Percentiles rank a stretch among this genome's conserved stretches.
Evolutionary conservation across 1,140 invertebrate genomes (phyloP).

Genomic region (Penaeus japonicus): DNA sequence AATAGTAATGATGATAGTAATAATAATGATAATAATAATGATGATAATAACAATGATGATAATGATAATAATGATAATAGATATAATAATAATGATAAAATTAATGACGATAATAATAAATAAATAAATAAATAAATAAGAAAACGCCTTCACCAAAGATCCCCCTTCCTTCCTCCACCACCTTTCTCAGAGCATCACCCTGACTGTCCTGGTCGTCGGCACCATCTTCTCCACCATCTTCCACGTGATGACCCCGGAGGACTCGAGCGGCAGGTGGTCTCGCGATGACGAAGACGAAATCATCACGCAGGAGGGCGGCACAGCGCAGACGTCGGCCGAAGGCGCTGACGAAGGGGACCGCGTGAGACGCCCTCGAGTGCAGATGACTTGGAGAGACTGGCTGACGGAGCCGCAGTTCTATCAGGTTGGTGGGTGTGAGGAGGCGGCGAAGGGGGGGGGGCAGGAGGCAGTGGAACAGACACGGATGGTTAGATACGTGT

Average conservation of each 20-base stretch:
- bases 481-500: too few relatives aligned
- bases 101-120: too few relatives aligned
- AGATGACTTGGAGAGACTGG: conserved; percentile 38
- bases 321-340: not conserved
- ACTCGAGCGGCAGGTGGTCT: not conserved
- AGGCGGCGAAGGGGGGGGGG: too few relatives aligned
- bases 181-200: conserved; percentile 74
- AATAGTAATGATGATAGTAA: too few relatives aligned
- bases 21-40: too few relatives aligned
- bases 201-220: conserved; percentile 77
- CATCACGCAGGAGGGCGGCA: not conserved
- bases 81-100: too few relatives aligned
- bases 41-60: too few relatives aligned
- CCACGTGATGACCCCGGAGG: conserved; percentile 70
- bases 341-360: not conserved
- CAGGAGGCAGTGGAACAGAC: too few relatives aligned
- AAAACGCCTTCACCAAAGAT: too few relatives aligned
- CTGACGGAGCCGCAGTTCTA: conserved; percentile 27
- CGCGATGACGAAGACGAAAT: not conserved
- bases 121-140: too few relatives aligned
- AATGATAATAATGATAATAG: too few relatives aligned
- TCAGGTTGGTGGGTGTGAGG: not conserved
- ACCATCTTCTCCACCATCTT: conserved; percentile 77
- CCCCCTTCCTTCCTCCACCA: too few relatives aligned
- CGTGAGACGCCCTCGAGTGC: not conserved